Percentiles rank a stretch among this genome's conserved stretches.
Evolutionary conservation across 2,888 invertebrate genomes (phyloP).

Genomic region (Apamea sordens): DNA sequence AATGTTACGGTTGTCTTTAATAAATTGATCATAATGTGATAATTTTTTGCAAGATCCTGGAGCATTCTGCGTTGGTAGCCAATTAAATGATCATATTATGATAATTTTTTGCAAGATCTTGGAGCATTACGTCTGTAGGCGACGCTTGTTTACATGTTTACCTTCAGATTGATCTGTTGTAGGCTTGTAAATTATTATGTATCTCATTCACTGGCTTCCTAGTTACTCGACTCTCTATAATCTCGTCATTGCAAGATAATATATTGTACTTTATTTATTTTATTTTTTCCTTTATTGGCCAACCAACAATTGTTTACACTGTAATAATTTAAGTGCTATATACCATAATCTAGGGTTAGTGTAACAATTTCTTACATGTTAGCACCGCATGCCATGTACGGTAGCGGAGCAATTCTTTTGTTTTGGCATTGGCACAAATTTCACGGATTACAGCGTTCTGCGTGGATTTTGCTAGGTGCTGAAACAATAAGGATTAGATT

Average conservation of each 20-base stretch:
- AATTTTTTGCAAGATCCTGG: slow-evolving; percentile 21
- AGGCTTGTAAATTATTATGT: slow-evolving; percentile 15
- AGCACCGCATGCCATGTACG: too few relatives aligned
- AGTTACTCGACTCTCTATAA: slow-evolving; percentile 10
- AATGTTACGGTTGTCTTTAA: background rate
- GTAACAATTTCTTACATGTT: too few relatives aligned
- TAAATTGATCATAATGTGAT: background rate
- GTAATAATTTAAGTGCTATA: too few relatives aligned
- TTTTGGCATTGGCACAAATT: slow-evolving; percentile 11
- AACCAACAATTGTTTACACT: too few relatives aligned
- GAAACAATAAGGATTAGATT: background rate
- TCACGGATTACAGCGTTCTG: background rate
- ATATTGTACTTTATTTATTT: too few relatives aligned
- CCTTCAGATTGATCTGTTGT: slow-evolving; percentile 30
- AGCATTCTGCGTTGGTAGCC: background rate
- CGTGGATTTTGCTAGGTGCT: background rate
- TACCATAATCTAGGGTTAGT: too few relatives aligned
- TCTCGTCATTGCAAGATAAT: background rate
- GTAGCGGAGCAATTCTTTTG: slow-evolving; percentile 5
- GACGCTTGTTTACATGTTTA: slow-evolving; percentile 35
- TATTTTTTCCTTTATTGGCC: too few relatives aligned
- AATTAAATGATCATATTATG: background rate
- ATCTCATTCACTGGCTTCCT: slow-evolving; percentile 32
- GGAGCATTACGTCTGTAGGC: background rate
- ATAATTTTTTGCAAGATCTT: slow-evolving; percentile 22